These are phyloP conservation scores for Drosophila lini DNA, from an alignment of 1,140 invertebrate species.

Conservation along the genomic window DNA sequence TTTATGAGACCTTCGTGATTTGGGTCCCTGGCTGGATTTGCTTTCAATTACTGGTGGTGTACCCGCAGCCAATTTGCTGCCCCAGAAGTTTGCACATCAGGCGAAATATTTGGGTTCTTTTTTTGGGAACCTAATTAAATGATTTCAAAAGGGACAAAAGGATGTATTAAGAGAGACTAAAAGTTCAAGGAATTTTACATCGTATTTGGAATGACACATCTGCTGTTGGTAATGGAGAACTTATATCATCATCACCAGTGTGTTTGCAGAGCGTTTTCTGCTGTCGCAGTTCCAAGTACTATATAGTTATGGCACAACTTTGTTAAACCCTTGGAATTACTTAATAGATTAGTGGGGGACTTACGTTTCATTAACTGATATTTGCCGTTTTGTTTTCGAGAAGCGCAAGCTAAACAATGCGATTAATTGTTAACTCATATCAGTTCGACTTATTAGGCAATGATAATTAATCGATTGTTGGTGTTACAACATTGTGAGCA, in stretches of 20 bases:
- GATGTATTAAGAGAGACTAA: background rate
- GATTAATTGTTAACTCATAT: slow-evolving; percentile 36
- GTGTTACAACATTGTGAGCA: background rate
- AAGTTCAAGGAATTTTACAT: slow-evolving; percentile 8
- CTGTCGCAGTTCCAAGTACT: background rate
- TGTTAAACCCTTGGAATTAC: slow-evolving; percentile 16
- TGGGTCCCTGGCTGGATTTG: slow-evolving; percentile 60
- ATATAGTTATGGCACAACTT: slow-evolving; percentile 19
- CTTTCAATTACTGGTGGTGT: slow-evolving; percentile 65
- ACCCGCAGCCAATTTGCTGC: slow-evolving; percentile 68
- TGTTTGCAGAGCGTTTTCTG: background rate
- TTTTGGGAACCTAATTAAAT: slow-evolving; percentile 40
- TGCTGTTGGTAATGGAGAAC: slow-evolving; percentile 10
- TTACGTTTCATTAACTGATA: slow-evolving; percentile 36
- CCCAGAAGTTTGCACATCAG: slow-evolving; percentile 55
- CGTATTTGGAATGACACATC: background rate
- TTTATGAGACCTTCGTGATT: slow-evolving; percentile 43
- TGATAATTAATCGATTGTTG: slow-evolving; percentile 15
- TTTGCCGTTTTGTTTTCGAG: slow-evolving; percentile 15
- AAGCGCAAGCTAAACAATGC: slow-evolving; percentile 17
- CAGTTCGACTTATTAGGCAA: slow-evolving; percentile 22
- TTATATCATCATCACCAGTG: slow-evolving; percentile 17
- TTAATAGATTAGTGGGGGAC: slow-evolving; percentile 38
- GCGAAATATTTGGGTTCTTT: slow-evolving; percentile 36
- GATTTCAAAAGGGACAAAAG: slow-evolving; percentile 20